Percentiles rank a stretch among this genome's conserved stretches.
Evolutionary conservation across 2,797 vertebrate species (phyloP).

Genomic region (Pampus argenteus): DNA sequence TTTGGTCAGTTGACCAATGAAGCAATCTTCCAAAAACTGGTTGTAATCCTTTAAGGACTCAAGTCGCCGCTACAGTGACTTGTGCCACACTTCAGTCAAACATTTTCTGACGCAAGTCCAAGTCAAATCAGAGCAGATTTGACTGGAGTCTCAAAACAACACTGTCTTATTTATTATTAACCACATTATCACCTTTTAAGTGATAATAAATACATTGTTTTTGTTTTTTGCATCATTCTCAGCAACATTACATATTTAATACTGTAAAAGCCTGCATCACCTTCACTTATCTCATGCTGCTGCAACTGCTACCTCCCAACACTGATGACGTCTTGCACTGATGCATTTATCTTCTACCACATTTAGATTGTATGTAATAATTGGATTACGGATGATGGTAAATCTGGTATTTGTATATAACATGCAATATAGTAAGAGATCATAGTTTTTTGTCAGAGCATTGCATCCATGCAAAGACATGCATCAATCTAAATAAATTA

Average conservation of each 20-base stretch:
- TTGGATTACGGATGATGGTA: not conserved
- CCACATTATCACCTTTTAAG: not conserved
- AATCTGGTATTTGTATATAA: not conserved
- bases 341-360: constrained; percentile 15
- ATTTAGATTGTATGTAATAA: not conserved
- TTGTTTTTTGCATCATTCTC: constrained; percentile 41
- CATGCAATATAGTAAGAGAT: not conserved
- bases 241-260: constrained; percentile 45
- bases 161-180: constrained; percentile 21
- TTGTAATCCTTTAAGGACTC: constrained; percentile 59
- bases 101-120: constrained; percentile 21
- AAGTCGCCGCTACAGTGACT: constrained; percentile 36
- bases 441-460: not conserved
- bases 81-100: constrained; percentile 38
- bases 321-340: constrained; percentile 17
- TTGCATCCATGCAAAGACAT: not conserved
- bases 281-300: constrained; percentile 32
- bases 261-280: constrained; percentile 16
- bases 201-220: constrained; percentile 32
- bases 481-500: not conserved
- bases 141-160: not conserved
- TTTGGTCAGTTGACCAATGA: not conserved
- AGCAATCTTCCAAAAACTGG: constrained; percentile 41
- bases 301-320: constrained; percentile 29
- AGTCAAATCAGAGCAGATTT: constrained; percentile 30